Percentiles rank a stretch among this genome's conserved stretches.
Evolutionary conservation across 2,797 vertebrate genomes (phyloP).

Genomic region (Sebastes flavidus): DNA sequence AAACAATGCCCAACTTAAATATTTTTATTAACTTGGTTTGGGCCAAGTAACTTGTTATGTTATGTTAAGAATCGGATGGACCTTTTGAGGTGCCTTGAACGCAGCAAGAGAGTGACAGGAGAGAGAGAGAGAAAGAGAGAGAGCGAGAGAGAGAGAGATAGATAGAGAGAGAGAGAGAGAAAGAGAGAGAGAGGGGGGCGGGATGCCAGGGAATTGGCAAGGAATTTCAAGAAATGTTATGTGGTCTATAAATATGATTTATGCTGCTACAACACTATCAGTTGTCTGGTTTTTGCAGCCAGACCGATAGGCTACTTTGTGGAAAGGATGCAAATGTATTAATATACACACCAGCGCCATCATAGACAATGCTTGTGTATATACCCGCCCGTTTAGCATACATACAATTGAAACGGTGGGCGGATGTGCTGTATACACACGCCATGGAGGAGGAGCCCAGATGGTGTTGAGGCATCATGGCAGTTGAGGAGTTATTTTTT

Average conservation of each 20-base stretch:
- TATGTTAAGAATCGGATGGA: neutral
- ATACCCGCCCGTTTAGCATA: neutral
- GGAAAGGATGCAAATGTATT: neutral
- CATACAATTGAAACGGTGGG: neutral
- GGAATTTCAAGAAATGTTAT: neutral
- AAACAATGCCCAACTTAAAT: neutral
- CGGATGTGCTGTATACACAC: constrained; percentile 10
- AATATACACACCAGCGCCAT: neutral
- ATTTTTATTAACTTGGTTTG: neutral
- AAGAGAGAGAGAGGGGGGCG: neutral
- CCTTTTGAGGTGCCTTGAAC: constrained; percentile 19
- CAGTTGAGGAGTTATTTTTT: no score
- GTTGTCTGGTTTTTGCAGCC: neutral
- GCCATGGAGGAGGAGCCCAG: no score
- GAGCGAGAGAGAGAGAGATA: neutral
- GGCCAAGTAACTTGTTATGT: constrained; percentile 8
- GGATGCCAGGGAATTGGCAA: neutral
- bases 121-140: neutral
- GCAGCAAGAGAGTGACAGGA: constrained; percentile 20
- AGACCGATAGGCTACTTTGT: neutral
- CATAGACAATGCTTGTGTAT: neutral
- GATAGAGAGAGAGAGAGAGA: neutral
- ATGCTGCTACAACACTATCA: neutral
- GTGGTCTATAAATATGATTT: neutral
- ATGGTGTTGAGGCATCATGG: no score